phyloP scores from a whole-genome alignment of 1,140 invertebrate species.

The Drosophila parabipectinata region DNA sequence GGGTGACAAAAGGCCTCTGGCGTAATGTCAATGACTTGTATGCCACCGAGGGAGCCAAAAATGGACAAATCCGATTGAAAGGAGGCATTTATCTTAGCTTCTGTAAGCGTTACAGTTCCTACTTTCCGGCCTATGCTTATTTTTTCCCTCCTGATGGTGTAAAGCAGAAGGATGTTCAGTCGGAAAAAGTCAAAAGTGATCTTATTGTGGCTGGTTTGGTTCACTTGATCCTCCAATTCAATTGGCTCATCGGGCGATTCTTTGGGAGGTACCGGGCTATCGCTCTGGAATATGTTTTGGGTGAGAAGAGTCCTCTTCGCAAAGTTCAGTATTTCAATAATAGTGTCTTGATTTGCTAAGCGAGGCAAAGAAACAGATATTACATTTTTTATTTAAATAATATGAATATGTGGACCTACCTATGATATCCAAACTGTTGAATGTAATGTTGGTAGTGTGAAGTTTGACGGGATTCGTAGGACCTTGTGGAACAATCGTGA shows the following conservation, averaged over 20 bases:
- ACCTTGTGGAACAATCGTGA: conserved; percentile 88
- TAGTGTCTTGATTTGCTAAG: conserved; percentile 96
- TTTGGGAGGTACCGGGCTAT: conserved; percentile 29
- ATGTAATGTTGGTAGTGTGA: conserved; percentile 93
- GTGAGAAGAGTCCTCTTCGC: conserved; percentile 89
- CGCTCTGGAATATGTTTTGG: conserved; percentile 73
- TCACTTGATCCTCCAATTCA: conserved; percentile 23
- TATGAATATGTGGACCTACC: conserved; percentile 84
- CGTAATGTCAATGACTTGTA: conserved; percentile 96
- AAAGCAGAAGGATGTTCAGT: conserved; percentile 93
- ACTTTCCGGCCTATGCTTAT: conserved; percentile 92
- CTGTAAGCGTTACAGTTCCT: conserved; percentile 95
- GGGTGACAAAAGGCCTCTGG: conserved; percentile 93
- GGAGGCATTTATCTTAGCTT: conserved; percentile 95
- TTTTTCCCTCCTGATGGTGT: conserved; percentile 90
- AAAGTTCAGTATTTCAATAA: conserved; percentile 96
- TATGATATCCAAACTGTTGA: conserved; percentile 97
- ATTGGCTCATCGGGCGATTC: conserved; percentile 19
- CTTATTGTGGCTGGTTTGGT: conserved; percentile 85
- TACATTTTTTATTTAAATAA: not conserved
- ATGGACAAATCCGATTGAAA: conserved; percentile 89
- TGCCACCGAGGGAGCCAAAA: conserved; percentile 94
- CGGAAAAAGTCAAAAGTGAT: conserved; percentile 96
- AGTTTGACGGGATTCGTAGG: conserved; percentile 86
- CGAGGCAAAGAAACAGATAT: conserved; percentile 23